Evolutionary conservation across 2,888 invertebrate genomes (phyloP).

Genomic region (Dryocosmus kuriphilus): DNA sequence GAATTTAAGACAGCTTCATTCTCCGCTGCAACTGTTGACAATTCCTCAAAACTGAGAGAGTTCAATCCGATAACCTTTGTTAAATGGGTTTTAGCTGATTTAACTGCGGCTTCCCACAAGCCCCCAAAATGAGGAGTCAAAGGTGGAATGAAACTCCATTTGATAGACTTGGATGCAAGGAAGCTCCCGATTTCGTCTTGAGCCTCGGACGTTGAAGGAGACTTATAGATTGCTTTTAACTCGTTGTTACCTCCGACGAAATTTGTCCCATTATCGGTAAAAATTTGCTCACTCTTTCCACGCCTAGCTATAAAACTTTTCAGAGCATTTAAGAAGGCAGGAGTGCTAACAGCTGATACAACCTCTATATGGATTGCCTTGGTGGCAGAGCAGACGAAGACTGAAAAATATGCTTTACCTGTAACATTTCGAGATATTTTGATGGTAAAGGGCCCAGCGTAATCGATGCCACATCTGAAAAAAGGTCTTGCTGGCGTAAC

Average conservation of each 20-base stretch:
- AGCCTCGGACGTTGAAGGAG: neutral
- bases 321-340: neutral
- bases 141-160: conserved; percentile 15
- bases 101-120: conserved; percentile 34
- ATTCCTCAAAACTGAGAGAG: neutral
- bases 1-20: too few relatives aligned
- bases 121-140: conserved; percentile 8
- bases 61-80: neutral
- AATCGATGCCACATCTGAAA: too few relatives aligned
- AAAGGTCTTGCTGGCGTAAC: too few relatives aligned
- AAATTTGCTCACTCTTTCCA: neutral
- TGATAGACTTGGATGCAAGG: neutral
- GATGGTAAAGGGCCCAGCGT: too few relatives aligned
- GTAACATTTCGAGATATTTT: too few relatives aligned
- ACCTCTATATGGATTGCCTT: neutral
- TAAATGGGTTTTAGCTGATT: conserved; percentile 28
- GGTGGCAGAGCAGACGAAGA: neutral
- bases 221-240: neutral
- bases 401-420: too few relatives aligned
- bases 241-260: neutral
- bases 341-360: neutral
- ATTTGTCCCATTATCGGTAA: neutral
- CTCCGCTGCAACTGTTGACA: too few relatives aligned
- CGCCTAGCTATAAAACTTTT: neutral
- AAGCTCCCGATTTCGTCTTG: neutral